These are phyloP conservation scores for Tragulus kanchil DNA, from an alignment of 2,113 vertebrate genomes.

Conservation along the genomic window DNA sequence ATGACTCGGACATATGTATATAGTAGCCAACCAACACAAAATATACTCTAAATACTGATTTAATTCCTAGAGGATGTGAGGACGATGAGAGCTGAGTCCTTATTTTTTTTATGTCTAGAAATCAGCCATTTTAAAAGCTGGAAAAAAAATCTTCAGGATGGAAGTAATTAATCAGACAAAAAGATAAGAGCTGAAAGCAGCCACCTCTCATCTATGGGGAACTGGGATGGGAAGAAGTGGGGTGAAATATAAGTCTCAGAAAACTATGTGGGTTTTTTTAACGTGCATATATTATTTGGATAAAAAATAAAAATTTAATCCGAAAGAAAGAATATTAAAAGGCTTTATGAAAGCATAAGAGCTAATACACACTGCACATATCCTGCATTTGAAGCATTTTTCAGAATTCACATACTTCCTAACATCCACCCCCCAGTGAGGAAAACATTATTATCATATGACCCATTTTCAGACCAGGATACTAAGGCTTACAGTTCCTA, in stretches of 20 bases:
- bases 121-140: background rate
- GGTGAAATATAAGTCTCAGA: background rate
- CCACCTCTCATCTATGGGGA: background rate
- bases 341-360: background rate
- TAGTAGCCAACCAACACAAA: background rate
- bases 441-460: background rate
- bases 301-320: background rate
- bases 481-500: background rate
- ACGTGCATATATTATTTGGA: background rate
- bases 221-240: background rate
- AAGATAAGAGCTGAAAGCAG: background rate
- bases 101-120: background rate
- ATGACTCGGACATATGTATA: background rate
- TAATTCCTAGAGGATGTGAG: background rate
- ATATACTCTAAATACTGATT: background rate
- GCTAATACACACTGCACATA: too few species aligned
- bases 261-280: background rate
- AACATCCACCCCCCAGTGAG: background rate
- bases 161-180: background rate
- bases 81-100: background rate
- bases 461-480: background rate
- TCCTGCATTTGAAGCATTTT: background rate
- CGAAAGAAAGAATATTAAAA: background rate
- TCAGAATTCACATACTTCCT: background rate
- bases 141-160: background rate